phyloP scores from a whole-genome alignment of 2,888 invertebrate species.

The Heteropelma amictum region DNA sequence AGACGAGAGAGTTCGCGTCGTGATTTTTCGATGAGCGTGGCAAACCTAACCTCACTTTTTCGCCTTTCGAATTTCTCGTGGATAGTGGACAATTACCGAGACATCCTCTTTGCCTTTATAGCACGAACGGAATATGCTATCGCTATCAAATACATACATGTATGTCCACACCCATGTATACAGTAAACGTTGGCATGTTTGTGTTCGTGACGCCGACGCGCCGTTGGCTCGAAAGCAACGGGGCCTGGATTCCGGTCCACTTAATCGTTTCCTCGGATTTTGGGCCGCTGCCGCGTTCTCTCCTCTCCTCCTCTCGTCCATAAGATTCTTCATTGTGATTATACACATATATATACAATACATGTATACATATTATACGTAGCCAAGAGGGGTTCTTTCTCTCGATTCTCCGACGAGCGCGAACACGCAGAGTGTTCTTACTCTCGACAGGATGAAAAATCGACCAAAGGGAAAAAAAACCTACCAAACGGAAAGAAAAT shows the following conservation, averaged over 20 bases:
- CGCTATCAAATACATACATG: not conserved
- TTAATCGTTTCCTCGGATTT: constrained; percentile 71
- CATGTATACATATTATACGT: not conserved
- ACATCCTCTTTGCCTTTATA: constrained; percentile 41
- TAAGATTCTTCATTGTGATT: constrained; percentile 16
- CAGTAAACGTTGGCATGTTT: not conserved
- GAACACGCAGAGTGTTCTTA: constrained; percentile 20
- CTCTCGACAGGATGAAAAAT: constrained; percentile 39
- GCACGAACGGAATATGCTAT: constrained; percentile 5
- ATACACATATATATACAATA: not conserved
- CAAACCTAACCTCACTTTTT: not conserved
- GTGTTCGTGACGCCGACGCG: constrained; percentile 33
- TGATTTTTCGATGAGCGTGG: not conserved
- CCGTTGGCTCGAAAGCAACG: constrained; percentile 66
- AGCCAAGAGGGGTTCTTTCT: constrained; percentile 22
- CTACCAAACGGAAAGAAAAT: constrained; percentile 14
- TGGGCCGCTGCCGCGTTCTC: constrained; percentile 49
- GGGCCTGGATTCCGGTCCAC: constrained; percentile 72
- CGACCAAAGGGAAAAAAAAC: constrained; percentile 25
- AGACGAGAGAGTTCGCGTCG: too few species aligned
- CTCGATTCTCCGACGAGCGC: constrained; percentile 35
- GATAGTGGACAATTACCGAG: constrained; percentile 23
- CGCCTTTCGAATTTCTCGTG: not conserved
- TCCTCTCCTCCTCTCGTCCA: constrained; percentile 38
- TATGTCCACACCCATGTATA: not conserved